Percentiles rank a stretch among this genome's conserved stretches.
Conservation (phyloP, 2,797 vertebrate genomes). For the Decapterus maruadsi region DNA sequence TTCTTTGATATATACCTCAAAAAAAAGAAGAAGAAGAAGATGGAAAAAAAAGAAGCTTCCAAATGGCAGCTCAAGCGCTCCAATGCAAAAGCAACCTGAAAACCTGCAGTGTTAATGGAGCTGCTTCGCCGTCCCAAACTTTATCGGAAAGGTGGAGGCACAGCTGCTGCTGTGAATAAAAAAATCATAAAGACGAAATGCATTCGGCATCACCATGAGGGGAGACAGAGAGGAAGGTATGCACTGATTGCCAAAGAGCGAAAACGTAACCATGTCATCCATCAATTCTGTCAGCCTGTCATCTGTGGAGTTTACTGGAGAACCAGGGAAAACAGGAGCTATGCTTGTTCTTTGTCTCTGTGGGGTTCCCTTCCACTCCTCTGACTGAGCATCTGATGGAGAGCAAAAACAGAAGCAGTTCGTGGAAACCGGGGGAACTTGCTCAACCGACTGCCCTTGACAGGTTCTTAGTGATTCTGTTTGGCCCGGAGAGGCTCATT, state of each 20-base stretch:
- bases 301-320: conserved; percentile 66
- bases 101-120: conserved; percentile 4
- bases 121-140: background rate
- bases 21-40: background rate
- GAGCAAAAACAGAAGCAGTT: conserved; percentile 55
- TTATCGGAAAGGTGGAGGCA: conserved; percentile 12
- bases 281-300: conserved; percentile 71
- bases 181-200: conserved; percentile 11
- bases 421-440: conserved; percentile 46
- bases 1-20: conserved; percentile 10
- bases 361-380: conserved; percentile 47
- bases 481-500: conserved; percentile 35
- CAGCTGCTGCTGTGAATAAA: conserved; percentile 30
- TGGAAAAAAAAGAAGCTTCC: background rate
- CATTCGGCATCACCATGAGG: background rate
- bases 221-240: conserved; percentile 27
- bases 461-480: conserved; percentile 54
- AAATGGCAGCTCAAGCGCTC: background rate
- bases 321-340: conserved; percentile 60
- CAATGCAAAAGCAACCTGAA: conserved; percentile 14
- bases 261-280: conserved; percentile 64
- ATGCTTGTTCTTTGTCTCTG: conserved; percentile 56
- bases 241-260: conserved; percentile 59
- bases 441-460: conserved; percentile 44
- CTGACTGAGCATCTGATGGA: conserved; percentile 51